Evolutionary conservation across 1,140 invertebrate species (phyloP), one percentile per base, ranked within the genome.

Genomic region (Metaphire vulgaris): DNA sequence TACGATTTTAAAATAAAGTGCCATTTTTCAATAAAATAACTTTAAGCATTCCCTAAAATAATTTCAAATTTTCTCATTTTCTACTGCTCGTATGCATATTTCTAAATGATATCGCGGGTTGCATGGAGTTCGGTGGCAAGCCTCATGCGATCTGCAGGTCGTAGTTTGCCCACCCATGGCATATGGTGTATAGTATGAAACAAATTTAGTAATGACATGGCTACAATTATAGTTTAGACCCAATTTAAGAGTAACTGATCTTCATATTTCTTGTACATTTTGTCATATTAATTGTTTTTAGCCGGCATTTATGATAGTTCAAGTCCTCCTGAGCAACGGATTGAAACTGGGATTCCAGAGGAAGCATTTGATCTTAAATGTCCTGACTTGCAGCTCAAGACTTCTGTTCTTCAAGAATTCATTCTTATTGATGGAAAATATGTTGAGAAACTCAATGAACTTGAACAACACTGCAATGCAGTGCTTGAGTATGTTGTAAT

Each of bases 331-430:
- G 77, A 77, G 1, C 32, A 73, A 16, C 69, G 80, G 16, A 79
- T 84, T 69, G 77, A 79, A 30, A 76, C 79, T 16, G 85, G 85
- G 6, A 85, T 86, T 71, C 84, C 84, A 2, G 80, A 82, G 31
- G 83, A 84, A 76, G 84, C 83, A n/a, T 81, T 82, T 76, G 81
- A 85, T 21, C 77, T 85, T n/a, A 80, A 83, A 34, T 86, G 85
- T 75, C 81, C 81, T 65, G 81, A 85, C 72, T 70, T 79, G 69
- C 80, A 81, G 12, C 79, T 86, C 12, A 85, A 84, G 75, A 76
- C 80, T n/a, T 79, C 80, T 26, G 81, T 85, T 0, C 76, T 86
- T 33, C 79, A 85, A 65, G 83, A 86, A 76, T 86, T 86, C 76
- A 79, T 84, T 16, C 70, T 82, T 56, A 78, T 86, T 32, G 85